Evolutionary conservation across 64 coral and sea anemone genomes (phyloP).

Genomic region (Trachythela sp.): DNA sequence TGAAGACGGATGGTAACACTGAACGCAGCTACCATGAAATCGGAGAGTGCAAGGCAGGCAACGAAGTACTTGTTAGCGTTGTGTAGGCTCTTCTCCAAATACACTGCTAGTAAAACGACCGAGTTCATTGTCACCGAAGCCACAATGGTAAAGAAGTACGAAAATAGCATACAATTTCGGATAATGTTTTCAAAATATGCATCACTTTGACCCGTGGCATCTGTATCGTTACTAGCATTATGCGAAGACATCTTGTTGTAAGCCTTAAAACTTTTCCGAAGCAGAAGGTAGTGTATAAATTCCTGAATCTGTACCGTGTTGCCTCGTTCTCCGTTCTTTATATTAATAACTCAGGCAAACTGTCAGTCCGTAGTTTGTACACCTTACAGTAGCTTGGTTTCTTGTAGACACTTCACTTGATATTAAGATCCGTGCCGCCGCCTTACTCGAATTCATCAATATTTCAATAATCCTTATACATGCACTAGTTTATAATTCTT

Average conservation of each 20-base stretch:
- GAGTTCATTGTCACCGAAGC: neutral
- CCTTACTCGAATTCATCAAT: no score
- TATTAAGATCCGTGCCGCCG: no score
- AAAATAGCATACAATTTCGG: neutral
- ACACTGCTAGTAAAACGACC: neutral
- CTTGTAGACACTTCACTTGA: no score
- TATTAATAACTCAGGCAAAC: no score
- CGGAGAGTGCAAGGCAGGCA: neutral
- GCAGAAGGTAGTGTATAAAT: no score
- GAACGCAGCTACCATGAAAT: neutral
- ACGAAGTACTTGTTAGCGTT: constrained; percentile 17
- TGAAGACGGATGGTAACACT: constrained; percentile 9
- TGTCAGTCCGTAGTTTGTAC: neutral
- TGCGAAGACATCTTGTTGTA: neutral
- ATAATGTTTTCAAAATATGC: neutral
- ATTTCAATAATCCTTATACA: no score
- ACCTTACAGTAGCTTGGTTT: no score
- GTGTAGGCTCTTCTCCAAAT: neutral
- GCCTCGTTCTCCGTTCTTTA: no score
- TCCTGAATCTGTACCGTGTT: no score
- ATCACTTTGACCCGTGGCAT: neutral
- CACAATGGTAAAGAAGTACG: neutral
- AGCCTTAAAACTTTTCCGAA: no score
- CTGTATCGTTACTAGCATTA: neutral
- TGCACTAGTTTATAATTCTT: no score